Evolutionary conservation across 2,113 vertebrate genomes (phyloP).

Genomic region (Oryzias melastigma): DNA sequence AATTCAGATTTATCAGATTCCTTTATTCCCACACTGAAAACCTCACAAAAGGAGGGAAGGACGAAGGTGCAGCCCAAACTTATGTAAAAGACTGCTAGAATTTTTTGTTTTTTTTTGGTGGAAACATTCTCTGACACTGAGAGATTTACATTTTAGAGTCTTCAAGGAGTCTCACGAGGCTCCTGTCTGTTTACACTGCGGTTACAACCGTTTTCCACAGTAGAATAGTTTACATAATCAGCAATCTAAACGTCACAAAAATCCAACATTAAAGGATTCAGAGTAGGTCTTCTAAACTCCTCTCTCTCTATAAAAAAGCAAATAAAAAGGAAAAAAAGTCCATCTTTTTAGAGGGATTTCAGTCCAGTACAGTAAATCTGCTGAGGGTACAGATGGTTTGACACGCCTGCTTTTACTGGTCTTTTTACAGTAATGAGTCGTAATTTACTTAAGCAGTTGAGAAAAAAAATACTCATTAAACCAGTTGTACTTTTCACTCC

Average conservation of each 20-base stretch:
- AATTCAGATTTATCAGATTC: not conserved
- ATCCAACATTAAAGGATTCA: not conserved
- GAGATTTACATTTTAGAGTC: not conserved
- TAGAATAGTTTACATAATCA: not conserved
- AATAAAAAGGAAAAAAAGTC: no score
- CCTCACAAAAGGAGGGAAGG: not conserved
- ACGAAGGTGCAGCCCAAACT: conserved; percentile 3
- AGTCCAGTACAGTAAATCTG: no score
- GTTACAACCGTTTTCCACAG: not conserved
- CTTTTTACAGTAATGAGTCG: no score
- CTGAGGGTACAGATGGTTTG: no score
- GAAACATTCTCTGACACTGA: not conserved
- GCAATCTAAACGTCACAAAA: not conserved
- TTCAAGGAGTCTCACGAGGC: not conserved
- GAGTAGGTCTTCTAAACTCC: not conserved
- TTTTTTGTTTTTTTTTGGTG: not conserved
- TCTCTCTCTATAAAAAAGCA: no score
- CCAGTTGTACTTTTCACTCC: no score
- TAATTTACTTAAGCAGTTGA: no score
- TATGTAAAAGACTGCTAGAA: not conserved
- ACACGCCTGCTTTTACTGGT: no score
- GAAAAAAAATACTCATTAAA: no score
- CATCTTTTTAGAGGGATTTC: no score
- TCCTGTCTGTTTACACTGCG: conserved; percentile 10
- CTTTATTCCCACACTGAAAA: not conserved